These are phyloP conservation scores for Microplitis demolitor DNA, from an alignment of 1,140 invertebrate genomes.

Conservation along the genomic window DNA sequence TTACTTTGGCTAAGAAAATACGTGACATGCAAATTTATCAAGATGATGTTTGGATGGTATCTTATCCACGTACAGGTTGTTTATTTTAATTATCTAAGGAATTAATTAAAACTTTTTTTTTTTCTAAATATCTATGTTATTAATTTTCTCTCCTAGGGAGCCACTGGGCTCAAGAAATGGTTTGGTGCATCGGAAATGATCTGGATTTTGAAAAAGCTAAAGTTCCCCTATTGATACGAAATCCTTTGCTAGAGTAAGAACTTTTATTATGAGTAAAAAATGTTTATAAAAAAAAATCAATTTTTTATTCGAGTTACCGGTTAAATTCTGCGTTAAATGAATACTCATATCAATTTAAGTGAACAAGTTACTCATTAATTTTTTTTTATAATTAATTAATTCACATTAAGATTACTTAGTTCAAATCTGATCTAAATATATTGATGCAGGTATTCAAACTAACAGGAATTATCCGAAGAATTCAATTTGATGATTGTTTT, in stretches of 20 bases:
- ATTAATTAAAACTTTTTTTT: conserved; percentile 6
- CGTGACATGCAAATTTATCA: conserved; percentile 69
- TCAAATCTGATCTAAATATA: too few species aligned
- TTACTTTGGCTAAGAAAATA: conserved; percentile 71
- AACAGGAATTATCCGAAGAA: too few species aligned
- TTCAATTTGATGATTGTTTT: too few species aligned
- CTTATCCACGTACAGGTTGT: conserved; percentile 80
- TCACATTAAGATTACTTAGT: too few species aligned
- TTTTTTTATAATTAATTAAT: too few species aligned
- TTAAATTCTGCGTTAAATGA: too few species aligned
- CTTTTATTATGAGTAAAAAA: conserved; percentile 9
- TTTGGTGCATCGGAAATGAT: conserved; percentile 82
- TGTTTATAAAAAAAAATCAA: neutral
- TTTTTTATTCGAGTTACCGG: too few species aligned
- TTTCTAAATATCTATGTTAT: neutral
- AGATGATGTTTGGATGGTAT: conserved; percentile 80
- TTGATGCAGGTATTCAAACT: too few species aligned
- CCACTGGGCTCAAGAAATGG: conserved; percentile 88
- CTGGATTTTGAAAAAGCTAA: conserved; percentile 77
- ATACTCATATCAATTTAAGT: too few species aligned
- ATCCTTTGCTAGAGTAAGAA: conserved; percentile 66
- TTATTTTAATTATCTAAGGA: conserved; percentile 15
- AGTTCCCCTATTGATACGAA: conserved; percentile 67
- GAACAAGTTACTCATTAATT: too few species aligned
- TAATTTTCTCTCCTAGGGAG: conserved; percentile 66